phyloP scores from a whole-genome alignment of 2,797 vertebrate species.

The Scyliorhinus canicula region DNA sequence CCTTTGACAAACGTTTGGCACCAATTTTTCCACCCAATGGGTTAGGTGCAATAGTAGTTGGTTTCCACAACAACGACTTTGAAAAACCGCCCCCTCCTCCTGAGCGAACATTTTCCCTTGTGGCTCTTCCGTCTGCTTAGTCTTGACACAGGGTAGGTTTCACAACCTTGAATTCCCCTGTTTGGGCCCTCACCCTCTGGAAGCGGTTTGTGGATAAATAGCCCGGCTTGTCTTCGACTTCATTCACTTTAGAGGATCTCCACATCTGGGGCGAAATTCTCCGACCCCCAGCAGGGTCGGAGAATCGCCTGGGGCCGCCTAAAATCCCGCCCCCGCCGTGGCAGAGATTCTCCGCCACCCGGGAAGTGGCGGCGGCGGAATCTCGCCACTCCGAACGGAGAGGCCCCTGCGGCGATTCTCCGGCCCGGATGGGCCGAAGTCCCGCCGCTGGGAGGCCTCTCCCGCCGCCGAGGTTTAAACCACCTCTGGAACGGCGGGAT shows the following conservation, averaged over 20 bases:
- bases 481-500: too few species aligned
- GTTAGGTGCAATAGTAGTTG: neutral
- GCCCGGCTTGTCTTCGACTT: neutral
- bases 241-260: neutral
- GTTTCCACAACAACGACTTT: neutral
- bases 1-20: neutral
- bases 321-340: too few species aligned
- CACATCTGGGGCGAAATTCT: too few species aligned
- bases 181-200: neutral
- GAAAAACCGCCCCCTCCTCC: neutral
- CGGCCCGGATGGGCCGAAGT: too few species aligned
- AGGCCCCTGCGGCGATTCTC: too few species aligned
- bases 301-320: too few species aligned
- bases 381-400: too few species aligned
- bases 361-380: too few species aligned
- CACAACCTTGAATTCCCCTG: neutral
- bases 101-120: neutral
- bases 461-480: too few species aligned
- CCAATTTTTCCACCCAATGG: neutral
- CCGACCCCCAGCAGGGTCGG: too few species aligned
- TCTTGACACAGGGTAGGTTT: neutral
- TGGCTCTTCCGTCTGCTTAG: neutral
- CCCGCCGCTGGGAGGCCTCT: too few species aligned
- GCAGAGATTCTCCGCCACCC: too few species aligned
- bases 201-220: neutral